Conservation (phyloP, 1,140 invertebrate species). For the Potamilus streckersoni region DNA sequence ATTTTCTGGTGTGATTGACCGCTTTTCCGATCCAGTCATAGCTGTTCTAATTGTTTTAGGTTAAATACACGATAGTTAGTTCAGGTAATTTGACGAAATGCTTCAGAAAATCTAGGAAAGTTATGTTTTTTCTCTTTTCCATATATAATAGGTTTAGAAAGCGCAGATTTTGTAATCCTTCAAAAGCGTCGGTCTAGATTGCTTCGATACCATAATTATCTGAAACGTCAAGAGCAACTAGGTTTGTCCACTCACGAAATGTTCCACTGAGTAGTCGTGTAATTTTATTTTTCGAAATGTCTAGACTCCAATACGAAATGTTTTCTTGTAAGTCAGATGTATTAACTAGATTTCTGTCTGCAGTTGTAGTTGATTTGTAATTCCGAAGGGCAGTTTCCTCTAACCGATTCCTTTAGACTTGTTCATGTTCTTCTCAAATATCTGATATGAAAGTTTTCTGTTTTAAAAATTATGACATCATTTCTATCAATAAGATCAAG, state of each 20-base stretch:
- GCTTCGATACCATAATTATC: not conserved
- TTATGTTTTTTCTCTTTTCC: not conserved
- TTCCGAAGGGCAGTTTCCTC: no score
- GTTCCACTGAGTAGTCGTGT: not conserved
- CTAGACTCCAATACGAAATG: no score
- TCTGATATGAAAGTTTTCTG: no score
- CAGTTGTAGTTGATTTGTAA: no score
- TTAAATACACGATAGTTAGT: not conserved
- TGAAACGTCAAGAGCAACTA: slow-evolving; percentile 6
- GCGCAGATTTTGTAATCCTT: slow-evolving; percentile 7
- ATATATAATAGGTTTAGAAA: slow-evolving; percentile 3
- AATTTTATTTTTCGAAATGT: not conserved
- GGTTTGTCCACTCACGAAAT: not conserved
- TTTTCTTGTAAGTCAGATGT: no score
- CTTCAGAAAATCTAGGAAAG: not conserved
- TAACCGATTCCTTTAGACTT: no score
- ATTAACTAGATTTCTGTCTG: no score
- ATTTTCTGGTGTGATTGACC: not conserved
- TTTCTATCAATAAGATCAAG: no score
- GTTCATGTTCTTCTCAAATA: no score
- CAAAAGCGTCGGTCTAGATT: not conserved
- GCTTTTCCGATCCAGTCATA: not conserved
- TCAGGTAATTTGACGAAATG: not conserved
- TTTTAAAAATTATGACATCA: no score
- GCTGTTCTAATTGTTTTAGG: not conserved